Conservation (phyloP, 1,140 invertebrate genomes). For the Drosophila miranda region DNA sequence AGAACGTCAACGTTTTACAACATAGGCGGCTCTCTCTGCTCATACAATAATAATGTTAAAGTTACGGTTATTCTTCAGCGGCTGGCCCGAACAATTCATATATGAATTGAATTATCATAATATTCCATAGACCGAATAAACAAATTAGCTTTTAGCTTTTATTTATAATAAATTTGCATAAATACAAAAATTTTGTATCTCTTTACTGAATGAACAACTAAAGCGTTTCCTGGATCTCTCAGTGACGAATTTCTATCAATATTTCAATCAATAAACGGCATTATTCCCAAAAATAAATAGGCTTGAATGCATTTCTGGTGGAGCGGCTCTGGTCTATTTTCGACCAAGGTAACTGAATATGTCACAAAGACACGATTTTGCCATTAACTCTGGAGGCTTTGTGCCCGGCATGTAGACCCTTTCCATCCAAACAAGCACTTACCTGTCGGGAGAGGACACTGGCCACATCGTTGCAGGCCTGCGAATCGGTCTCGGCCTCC, state of each 20-base stretch:
- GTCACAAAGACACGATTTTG: conserved; percentile 30
- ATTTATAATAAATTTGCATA: too few species aligned
- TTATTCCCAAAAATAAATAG: too few species aligned
- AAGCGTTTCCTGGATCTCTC: background rate
- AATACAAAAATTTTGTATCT: too few species aligned
- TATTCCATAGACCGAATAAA: conserved; percentile 1
- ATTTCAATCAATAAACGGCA: too few species aligned
- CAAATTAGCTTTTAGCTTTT: too few species aligned
- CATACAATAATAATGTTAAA: too few species aligned
- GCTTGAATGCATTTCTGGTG: background rate
- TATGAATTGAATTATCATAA: conserved; percentile 25
- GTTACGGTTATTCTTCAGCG: too few species aligned
- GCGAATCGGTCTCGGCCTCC: conserved; percentile 96
- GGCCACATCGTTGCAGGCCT: conserved; percentile 94
- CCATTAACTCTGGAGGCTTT: conserved; percentile 31
- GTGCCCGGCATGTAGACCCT: background rate
- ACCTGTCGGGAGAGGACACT: conserved; percentile 90
- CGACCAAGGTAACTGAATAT: conserved; percentile 19
- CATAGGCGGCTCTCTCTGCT: too few species aligned
- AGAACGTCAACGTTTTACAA: too few species aligned
- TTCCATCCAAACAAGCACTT: conserved; percentile 16
- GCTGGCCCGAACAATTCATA: too few species aligned
- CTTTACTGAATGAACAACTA: conserved; percentile 7
- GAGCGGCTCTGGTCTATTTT: conserved; percentile 11
- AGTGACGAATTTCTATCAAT: too few species aligned